These are phyloP conservation scores for Eclectus roratus DNA, from an alignment of 2,113 vertebrate genomes.

Conservation along the genomic window DNA sequence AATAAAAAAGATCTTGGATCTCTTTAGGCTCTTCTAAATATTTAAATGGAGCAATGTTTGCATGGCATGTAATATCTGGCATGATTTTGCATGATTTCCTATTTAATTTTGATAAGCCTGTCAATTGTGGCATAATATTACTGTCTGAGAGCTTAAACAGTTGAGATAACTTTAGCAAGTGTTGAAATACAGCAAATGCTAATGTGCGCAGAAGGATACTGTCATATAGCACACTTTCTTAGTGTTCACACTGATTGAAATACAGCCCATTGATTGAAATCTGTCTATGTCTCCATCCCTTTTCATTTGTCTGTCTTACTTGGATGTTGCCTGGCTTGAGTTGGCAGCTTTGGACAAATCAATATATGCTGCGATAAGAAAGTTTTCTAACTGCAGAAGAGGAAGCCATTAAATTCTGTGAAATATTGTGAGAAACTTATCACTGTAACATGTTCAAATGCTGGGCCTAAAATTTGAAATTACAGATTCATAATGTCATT, in stretches of 20 bases:
- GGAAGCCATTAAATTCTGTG: background rate
- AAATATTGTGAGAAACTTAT: background rate
- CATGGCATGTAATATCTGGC: constrained; percentile 12
- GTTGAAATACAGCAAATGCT: background rate
- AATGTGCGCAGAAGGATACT: background rate
- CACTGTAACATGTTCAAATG: background rate
- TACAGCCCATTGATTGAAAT: background rate
- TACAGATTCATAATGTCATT: background rate
- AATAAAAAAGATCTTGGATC: background rate
- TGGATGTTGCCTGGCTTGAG: background rate
- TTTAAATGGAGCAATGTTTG: background rate
- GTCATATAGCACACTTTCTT: background rate
- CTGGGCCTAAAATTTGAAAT: background rate
- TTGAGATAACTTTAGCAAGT: background rate
- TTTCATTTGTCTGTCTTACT: background rate
- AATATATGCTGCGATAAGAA: background rate
- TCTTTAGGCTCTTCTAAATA: background rate
- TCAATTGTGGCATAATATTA: background rate
- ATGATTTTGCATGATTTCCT: constrained; percentile 32
- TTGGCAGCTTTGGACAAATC: background rate
- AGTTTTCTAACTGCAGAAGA: background rate
- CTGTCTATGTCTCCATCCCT: background rate
- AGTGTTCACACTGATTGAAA: background rate
- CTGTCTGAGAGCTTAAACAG: background rate
- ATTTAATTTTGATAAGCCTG: background rate